These are phyloP conservation scores for Saxidomus purpurata DNA, from an alignment of 1,140 invertebrate genomes.

Conservation along the genomic window DNA sequence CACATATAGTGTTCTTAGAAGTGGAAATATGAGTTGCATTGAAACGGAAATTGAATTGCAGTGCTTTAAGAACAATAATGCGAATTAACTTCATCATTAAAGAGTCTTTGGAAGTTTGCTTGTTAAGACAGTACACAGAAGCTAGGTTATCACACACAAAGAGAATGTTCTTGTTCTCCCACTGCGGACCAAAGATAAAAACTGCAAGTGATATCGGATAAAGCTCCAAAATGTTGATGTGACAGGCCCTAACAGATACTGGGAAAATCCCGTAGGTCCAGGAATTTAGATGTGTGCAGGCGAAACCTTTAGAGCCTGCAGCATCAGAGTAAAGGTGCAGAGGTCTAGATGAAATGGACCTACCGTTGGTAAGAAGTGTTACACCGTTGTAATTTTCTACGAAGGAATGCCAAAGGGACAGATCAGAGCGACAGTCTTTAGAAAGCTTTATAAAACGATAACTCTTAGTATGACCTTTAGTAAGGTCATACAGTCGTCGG, in stretches of 20 bases:
- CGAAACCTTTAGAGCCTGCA: conserved; percentile 5
- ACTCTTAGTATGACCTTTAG: neutral
- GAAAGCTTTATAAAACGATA: neutral
- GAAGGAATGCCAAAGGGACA: neutral
- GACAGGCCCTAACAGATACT: neutral
- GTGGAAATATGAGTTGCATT: conserved; percentile 60
- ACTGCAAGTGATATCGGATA: too few relatives aligned
- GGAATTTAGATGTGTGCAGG: neutral
- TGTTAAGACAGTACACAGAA: neutral
- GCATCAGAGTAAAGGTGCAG: conserved; percentile 42
- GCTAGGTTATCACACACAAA: neutral
- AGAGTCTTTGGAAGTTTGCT: conserved; percentile 3
- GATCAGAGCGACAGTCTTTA: conserved; percentile 10
- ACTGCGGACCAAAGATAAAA: neutral
- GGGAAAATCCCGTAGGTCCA: conserved; percentile 9
- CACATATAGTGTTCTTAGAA: conserved; percentile 56
- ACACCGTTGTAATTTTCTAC: conserved; percentile 13
- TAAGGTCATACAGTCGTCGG: conserved; percentile 10
- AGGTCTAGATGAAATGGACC: neutral
- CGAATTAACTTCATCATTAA: neutral
- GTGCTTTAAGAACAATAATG: neutral
- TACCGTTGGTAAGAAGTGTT: neutral
- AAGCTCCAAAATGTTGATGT: conserved; percentile 32
- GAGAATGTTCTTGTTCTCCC: neutral
- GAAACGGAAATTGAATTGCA: conserved; percentile 66